Percentiles rank a stretch among this genome's conserved stretches.
Evolutionary conservation across 1,140 invertebrate genomes (phyloP).

Genomic region (Helicoverpa armigera): DNA sequence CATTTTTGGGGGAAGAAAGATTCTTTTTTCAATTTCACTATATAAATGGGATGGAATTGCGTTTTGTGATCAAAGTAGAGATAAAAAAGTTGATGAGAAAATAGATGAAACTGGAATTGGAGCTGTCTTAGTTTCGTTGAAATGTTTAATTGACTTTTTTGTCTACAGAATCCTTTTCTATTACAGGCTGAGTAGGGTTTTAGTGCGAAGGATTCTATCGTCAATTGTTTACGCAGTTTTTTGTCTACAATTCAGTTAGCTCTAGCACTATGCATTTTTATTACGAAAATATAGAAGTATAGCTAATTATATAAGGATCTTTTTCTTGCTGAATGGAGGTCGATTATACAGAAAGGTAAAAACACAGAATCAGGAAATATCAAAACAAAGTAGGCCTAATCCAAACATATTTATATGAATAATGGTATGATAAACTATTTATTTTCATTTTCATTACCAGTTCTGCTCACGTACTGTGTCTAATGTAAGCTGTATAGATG

Average conservation of each 20-base stretch:
- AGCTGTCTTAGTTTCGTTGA: neutral
- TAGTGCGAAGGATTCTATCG: neutral
- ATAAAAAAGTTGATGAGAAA: slow-evolving; percentile 37
- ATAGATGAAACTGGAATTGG: slow-evolving; percentile 22
- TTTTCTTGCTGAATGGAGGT: neutral
- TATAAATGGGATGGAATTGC: slow-evolving; percentile 42
- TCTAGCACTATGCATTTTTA: too few species aligned
- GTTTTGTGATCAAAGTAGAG: slow-evolving; percentile 44
- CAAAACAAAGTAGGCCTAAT: neutral
- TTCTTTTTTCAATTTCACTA: slow-evolving; percentile 38
- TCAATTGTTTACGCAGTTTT: neutral
- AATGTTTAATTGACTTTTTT: slow-evolving; percentile 22
- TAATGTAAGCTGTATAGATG: slow-evolving; percentile 75
- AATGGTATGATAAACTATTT: slow-evolving; percentile 52
- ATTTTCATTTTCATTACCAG: slow-evolving; percentile 58
- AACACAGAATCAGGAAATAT: neutral
- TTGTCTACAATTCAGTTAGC: neutral
- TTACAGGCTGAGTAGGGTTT: neutral
- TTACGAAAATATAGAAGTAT: neutral
- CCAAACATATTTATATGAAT: slow-evolving; percentile 33
- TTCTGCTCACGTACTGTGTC: slow-evolving; percentile 57
- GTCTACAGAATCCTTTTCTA: neutral
- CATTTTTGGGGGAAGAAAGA: slow-evolving; percentile 42
- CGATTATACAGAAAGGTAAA: neutral
- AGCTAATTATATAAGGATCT: too few species aligned